These are phyloP conservation scores for Heliothis virescens DNA, from an alignment of 1,140 invertebrate genomes.

Conservation along the genomic window DNA sequence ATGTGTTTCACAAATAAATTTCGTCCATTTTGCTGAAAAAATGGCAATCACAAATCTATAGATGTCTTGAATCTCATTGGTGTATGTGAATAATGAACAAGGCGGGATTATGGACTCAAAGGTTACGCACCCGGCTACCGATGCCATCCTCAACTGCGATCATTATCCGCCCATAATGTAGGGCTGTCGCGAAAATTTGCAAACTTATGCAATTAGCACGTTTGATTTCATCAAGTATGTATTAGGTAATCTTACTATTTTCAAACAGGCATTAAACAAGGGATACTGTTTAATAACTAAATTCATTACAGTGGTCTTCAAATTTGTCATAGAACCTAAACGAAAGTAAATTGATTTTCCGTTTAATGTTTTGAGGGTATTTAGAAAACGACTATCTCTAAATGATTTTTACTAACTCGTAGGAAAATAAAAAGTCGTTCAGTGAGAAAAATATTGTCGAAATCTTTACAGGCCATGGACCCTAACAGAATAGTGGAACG, in stretches of 20 bases:
- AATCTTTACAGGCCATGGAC: not conserved
- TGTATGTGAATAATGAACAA: slow-evolving; percentile 77
- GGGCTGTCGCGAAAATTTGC: slow-evolving; percentile 12
- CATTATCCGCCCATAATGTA: slow-evolving; percentile 53
- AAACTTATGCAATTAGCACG: not conserved
- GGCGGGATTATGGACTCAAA: slow-evolving; percentile 70
- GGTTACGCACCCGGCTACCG: slow-evolving; percentile 68
- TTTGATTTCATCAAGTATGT: no score
- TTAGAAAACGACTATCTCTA: no score
- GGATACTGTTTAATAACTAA: no score
- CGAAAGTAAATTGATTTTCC: no score
- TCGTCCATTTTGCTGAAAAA: slow-evolving; percentile 15
- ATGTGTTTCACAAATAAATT: not conserved
- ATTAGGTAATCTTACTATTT: no score
- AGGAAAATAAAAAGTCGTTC: not conserved
- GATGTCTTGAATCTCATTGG: slow-evolving; percentile 63
- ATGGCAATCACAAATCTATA: slow-evolving; percentile 71
- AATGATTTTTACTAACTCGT: not conserved
- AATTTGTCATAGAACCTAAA: no score
- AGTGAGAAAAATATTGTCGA: not conserved
- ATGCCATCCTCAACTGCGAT: slow-evolving; percentile 60
- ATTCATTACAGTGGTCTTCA: no score
- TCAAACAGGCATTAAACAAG: no score
- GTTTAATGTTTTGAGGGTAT: no score
- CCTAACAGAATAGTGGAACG: not conserved